Conservation (phyloP, 2,797 vertebrate genomes). For the Amblyraja radiata region DNA sequence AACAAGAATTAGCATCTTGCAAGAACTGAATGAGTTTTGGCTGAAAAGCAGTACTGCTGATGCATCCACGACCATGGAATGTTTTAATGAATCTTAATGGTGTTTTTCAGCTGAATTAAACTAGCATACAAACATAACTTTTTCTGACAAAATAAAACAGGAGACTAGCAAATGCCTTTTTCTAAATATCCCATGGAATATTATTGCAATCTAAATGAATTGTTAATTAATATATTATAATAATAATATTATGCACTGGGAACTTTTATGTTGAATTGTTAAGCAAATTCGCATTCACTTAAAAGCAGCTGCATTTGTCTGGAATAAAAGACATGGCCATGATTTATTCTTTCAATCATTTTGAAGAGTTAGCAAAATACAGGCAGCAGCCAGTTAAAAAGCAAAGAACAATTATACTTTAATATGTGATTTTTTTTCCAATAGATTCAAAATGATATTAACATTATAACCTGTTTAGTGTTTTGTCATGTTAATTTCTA, state of each 20-base stretch:
- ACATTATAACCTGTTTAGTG: neutral
- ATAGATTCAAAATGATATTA: neutral
- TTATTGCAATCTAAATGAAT: neutral
- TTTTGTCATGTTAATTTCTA: neutral
- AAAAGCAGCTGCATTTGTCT: neutral
- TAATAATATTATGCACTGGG: neutral
- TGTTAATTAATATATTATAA: neutral
- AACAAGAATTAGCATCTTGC: neutral
- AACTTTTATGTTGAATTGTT: neutral
- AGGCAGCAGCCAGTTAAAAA: neutral
- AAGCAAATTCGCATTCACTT: neutral
- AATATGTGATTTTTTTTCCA: neutral
- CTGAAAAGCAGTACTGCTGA: neutral
- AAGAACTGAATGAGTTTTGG: neutral
- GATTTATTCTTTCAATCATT: neutral
- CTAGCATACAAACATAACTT: neutral
- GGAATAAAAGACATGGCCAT: neutral
- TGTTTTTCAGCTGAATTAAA: neutral
- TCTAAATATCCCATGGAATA: neutral
- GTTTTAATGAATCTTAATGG: neutral
- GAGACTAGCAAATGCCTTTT: neutral
- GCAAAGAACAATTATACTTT: neutral
- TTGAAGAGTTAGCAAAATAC: neutral
- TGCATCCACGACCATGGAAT: neutral
- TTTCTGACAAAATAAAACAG: neutral